Evolutionary conservation across 2,797 vertebrate genomes (phyloP), one percentile per base, ranked within the genome.

Genomic region (Coendou prehensilis): DNA sequence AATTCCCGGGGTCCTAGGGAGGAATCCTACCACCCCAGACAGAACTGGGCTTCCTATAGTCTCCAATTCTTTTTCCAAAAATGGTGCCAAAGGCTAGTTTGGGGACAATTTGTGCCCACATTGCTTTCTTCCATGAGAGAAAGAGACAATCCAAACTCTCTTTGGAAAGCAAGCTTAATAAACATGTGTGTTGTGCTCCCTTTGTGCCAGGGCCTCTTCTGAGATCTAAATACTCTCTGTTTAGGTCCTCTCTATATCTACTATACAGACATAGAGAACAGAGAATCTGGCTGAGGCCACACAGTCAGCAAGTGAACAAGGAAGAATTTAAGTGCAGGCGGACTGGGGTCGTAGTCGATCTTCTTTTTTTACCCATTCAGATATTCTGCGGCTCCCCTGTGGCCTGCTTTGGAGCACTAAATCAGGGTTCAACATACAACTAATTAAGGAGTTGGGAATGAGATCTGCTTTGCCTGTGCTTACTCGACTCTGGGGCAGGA

Each of bases 171-270:
- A 69, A 26, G 26, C 33, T 54, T 22, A 71, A 41, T 15, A 59
- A 15, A 26, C 11, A 37, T 63, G 26, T n/a, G 28, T 6, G 11
- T 9, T 57, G 9, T 6, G 33, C 56, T 59, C 26, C 4, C 54
- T 3, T 0, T 5, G 63, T 41, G 37, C 37, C 37, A 41, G 37
- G 79, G n/a, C 7, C 18, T n/a, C 41, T 26, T n/a, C 78, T 59
- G 52, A 23, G 37, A 7, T 37, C 83, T 30, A 18, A 45, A 20
- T 41, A 3, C 75, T 30, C 37, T 47, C 76, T 47, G 11, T 2
- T 11, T 6, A 20, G 6, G 50, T 6, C 2, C n/a, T 56, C 8
- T 26, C 1, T 23, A 2, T 0, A 33, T 30, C 11, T 37, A n/a
- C n/a, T n/a, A 54, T 41, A 14, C 54, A 76, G 73, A 57, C 18